Evolutionary conservation across 2,888 invertebrate species (phyloP), one percentile per base, ranked within the genome.

Genomic region (Orchesella flavescens): DNA sequence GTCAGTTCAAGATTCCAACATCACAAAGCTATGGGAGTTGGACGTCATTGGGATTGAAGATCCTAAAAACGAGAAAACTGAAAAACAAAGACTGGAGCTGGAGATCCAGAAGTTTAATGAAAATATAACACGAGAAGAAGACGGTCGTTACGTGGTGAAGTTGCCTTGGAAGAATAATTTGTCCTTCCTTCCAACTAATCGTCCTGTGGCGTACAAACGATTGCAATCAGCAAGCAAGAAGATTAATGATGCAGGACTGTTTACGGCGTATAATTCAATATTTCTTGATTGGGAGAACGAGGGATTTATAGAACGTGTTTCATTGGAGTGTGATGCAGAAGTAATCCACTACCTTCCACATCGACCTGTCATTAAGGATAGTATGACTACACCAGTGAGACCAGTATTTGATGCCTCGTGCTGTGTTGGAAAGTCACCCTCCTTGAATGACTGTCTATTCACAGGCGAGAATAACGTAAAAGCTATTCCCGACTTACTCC

Each of bases 331-430:
- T 2, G 21, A 13, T 1, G n/a, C 17, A 3, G 23, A 23, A 7
- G 15, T 21, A 53, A n/a, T 12, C 2, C 44, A 61, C 9, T 53
- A 44, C 19, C 7, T 61, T 1, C 59, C 73, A 13, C 73, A 59
- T 23, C n/a, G 57, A 12, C n/a, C 73, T 1, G 53, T 61, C 13
- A 4, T 59, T 1, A 73, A 73, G n/a, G 59, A 59, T 1, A 61
- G 73, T 21, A 9, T 9, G 4, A 43, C 73, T 2, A 73, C 73
- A 9, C 59, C 59, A 15, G 73, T 73, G 7, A 17, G 73, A 7
- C 73, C 73, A 12, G 73, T 73, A n/a, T 73, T 59, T 13, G 73
- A 73, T 21, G 73, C 59, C 1, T 73, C 73, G 1, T 73, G 73
- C 15, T 17, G 46, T 4, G n/a, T 9, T 13, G 44, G 44, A 3